Conservation (phyloP, 2,113 vertebrate species). For the Columba janthina region DNA sequence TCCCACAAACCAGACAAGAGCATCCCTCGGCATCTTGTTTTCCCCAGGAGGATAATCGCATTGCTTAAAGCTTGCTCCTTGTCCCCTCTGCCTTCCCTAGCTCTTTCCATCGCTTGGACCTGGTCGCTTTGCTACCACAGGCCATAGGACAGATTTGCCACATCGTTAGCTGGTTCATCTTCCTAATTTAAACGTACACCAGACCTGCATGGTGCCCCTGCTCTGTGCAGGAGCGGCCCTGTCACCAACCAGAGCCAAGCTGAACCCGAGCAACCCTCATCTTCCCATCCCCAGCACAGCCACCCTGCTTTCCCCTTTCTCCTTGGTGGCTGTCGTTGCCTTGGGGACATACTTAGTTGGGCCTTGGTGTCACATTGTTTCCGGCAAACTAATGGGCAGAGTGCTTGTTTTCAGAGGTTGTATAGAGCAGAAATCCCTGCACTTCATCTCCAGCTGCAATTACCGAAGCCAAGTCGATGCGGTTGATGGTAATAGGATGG, state of each 20-base stretch:
- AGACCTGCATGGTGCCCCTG: background rate
- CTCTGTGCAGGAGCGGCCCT: background rate
- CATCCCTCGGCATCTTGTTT: background rate
- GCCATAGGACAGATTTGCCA: background rate
- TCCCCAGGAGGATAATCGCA: background rate
- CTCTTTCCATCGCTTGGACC: background rate
- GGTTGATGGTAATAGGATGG: slow-evolving; percentile 45
- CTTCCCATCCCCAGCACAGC: background rate
- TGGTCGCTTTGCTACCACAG: background rate
- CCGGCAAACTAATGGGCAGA: slow-evolving; percentile 22
- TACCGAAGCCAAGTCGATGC: background rate
- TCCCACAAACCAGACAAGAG: rapidly evolving
- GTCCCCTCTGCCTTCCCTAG: background rate
- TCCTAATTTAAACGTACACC: background rate
- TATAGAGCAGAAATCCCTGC: slow-evolving; percentile 13
- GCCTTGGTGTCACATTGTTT: slow-evolving; percentile 21
- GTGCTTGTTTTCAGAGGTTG: slow-evolving; percentile 20
- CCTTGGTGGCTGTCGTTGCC: background rate
- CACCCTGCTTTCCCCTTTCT: background rate
- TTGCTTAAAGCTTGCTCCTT: background rate
- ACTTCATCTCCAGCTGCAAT: slow-evolving; percentile 42
- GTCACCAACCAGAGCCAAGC: background rate
- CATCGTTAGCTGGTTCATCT: background rate
- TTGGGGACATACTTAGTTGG: background rate
- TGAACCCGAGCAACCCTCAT: background rate